Percentiles rank a stretch among this genome's conserved stretches.
phyloP scores from a whole-genome alignment of 2,113 vertebrate genomes.

The Hippocampus zosterae region DNA sequence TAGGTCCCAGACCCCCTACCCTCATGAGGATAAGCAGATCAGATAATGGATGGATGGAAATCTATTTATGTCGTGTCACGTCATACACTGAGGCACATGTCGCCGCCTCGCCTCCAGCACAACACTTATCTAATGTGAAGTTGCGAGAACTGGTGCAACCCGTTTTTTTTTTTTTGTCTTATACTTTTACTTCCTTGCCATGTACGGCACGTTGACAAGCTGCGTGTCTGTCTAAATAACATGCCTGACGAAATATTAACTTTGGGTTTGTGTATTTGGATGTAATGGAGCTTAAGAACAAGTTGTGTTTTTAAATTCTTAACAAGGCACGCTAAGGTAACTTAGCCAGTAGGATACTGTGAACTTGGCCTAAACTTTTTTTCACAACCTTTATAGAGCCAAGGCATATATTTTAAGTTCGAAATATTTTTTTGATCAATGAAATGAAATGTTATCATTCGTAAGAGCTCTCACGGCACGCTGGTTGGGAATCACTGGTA shows the following conservation, averaged over 20 bases:
- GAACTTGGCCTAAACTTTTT: not conserved
- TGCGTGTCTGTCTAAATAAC: not conserved
- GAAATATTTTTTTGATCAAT: too few species aligned
- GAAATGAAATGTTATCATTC: too few species aligned
- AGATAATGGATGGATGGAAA: not conserved
- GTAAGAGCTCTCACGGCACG: too few species aligned
- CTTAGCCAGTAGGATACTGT: not conserved
- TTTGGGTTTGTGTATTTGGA: not conserved
- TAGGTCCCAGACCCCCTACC: too few species aligned
- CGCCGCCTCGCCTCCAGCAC: conserved; percentile 13
- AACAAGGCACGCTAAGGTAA: not conserved
- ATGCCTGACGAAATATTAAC: conserved; percentile 2
- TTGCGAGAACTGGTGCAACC: conserved; percentile 41
- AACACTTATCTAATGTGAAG: conserved; percentile 31
- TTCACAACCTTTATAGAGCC: too few species aligned
- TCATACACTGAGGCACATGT: conserved; percentile 9
- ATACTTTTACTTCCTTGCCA: conserved; percentile 4
- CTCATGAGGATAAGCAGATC: too few species aligned
- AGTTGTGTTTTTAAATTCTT: not conserved
- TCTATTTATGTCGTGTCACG: conserved; percentile 3
- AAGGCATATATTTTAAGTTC: too few species aligned
- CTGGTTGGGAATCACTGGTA: too few species aligned
- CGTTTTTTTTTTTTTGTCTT: conserved; percentile 32
- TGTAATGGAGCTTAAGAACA: not conserved
- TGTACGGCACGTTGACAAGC: conserved; percentile 3